Base-by-base conservation (phyloP, 1,140 invertebrate species). In the Nasonia giraulti region DNA sequence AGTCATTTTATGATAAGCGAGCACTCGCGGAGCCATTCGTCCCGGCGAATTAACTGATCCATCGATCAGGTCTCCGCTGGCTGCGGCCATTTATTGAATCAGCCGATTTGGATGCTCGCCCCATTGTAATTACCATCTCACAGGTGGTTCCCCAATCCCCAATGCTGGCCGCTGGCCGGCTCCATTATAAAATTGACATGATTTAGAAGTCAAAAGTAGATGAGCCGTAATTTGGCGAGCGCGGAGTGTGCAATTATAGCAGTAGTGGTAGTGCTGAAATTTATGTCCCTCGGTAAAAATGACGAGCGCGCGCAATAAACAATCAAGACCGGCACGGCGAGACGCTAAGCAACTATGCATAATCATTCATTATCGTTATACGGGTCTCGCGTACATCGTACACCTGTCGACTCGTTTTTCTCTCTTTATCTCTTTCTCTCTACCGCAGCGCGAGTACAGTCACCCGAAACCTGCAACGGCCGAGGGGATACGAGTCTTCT, bases 121-220 rank as follows among this genome's bases (percentile, higher is more conserved):
- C 40, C 40, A 44, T 44, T 74, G 10, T 55, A 82, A 82, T 82
- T 82, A 75, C 40, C 12, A 27, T 83, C 81, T 83, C 81, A 77
- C 81, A 83, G 81, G 81, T 83, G 81, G 81, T 40, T 83, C 40
- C 37, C 66, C 12, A 11, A 20, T 12, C 66, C 37, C 27, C 47
- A 17, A 8, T 7, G 40, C 40, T 44, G 40, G 40, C 40, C 40
- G 8, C 40, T 7, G 40, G 44, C 27, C 4, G 44, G 69, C 44
- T 69, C 82, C 62, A 69, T 83, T 68, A 40, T 37, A 68, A 69
- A 83, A 69, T 78, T 33, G 66, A 78, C 76, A 33, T 83, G 76
- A 83, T 83, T 83, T 78, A 78, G 74, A 83, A 83, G 82, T 77
- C 20, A 68, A 66, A 68, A 55, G n/a, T 47, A 77, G 76, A 83